Conservation (phyloP, 2,888 invertebrate species). For the Caenorhabditis sp. region DNA sequence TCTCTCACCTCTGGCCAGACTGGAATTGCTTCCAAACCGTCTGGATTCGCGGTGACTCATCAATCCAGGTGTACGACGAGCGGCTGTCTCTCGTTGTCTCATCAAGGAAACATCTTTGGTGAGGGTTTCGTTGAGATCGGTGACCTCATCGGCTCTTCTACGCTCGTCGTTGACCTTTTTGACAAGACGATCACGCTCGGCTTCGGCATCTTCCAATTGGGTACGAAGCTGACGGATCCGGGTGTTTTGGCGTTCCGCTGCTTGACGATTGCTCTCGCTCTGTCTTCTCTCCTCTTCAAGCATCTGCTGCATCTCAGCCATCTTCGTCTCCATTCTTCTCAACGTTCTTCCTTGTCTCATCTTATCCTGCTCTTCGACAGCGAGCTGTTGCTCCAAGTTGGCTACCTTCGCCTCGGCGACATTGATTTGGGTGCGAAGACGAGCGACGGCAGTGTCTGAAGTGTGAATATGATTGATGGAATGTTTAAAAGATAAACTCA, state of each 20-base stretch:
- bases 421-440: conserved; percentile 59
- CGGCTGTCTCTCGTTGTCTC: conserved; percentile 56
- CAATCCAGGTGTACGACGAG: conserved; percentile 59
- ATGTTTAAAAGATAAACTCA: conserved; percentile 6
- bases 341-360: conserved; percentile 45
- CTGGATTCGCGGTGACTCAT: conserved; percentile 54
- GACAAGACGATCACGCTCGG: conserved; percentile 55
- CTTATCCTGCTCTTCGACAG: conserved; percentile 58
- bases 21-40: conserved; percentile 62
- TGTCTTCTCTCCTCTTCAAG: conserved; percentile 61
- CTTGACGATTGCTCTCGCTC: conserved; percentile 47
- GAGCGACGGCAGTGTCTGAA: conserved; percentile 49
- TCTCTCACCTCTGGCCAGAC: conserved; percentile 55
- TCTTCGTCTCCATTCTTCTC: conserved; percentile 57
- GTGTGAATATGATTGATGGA: not conserved
- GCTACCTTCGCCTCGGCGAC: conserved; percentile 60
- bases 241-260: conserved; percentile 57
- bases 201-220: conserved; percentile 62
- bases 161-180: conserved; percentile 59
- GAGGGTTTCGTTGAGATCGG: conserved; percentile 62
- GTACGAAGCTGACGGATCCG: conserved; percentile 60
- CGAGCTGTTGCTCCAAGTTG: conserved; percentile 55
- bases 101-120: conserved; percentile 53
- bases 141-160: conserved; percentile 57
- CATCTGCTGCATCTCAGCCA: conserved; percentile 48